These are phyloP conservation scores for Sylvilagus floridanus DNA, from an alignment of 2,797 vertebrate genomes.

Conservation along the genomic window DNA sequence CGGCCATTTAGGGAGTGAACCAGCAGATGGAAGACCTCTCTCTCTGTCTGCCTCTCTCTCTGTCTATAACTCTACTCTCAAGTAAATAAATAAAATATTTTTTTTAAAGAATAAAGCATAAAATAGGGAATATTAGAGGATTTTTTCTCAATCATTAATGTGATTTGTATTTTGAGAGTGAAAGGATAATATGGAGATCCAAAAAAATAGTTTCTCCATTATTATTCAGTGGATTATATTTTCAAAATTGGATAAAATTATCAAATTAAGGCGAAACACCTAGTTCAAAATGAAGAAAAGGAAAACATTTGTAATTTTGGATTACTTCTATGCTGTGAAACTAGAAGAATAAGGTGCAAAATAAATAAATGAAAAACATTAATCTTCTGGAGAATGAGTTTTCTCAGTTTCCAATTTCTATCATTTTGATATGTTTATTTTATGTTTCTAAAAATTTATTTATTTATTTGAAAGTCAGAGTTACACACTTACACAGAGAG, in stretches of 20 bases:
- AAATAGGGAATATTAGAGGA: neutral
- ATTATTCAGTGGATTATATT: neutral
- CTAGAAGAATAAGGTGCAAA: neutral
- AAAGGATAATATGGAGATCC: neutral
- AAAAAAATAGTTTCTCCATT: neutral
- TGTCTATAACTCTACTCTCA: too few species aligned
- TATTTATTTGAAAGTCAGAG: too few species aligned
- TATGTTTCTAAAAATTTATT: neutral
- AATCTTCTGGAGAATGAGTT: neutral
- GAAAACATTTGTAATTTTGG: neutral
- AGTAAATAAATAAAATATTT: too few species aligned
- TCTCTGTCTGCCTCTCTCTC: too few species aligned
- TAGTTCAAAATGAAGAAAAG: neutral
- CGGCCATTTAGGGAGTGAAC: too few species aligned
- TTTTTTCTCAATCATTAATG: neutral
- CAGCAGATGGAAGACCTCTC: too few species aligned
- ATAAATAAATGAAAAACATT: neutral
- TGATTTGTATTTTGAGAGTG: neutral
- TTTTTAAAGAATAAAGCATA: neutral
- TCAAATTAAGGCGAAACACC: neutral
- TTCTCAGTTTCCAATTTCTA: neutral
- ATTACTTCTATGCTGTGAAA: neutral
- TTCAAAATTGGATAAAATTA: slow-evolving; percentile 19
- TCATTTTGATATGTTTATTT: neutral
- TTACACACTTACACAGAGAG: too few species aligned